Conservation (phyloP, 2,888 invertebrate species). For the Halictus quadricinctus region DNA sequence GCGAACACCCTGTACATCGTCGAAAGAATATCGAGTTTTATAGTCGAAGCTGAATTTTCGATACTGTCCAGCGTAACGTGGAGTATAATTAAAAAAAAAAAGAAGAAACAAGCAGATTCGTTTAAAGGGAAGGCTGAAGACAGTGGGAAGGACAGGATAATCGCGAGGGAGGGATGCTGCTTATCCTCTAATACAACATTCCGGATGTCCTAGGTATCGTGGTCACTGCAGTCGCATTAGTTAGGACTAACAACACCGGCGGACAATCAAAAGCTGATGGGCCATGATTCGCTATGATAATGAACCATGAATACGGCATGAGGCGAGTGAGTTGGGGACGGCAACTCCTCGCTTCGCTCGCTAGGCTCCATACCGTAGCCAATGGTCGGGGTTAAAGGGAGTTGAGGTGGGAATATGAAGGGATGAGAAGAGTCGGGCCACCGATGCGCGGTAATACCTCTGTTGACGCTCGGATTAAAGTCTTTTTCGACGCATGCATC, state of each 20-base stretch:
- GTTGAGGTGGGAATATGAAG: slow-evolving; percentile 66
- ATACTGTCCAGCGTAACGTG: not conserved
- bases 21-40: not conserved
- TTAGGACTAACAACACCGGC: slow-evolving; percentile 82
- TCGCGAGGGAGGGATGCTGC: slow-evolving; percentile 59
- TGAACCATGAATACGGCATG: slow-evolving; percentile 82
- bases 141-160: slow-evolving; percentile 37
- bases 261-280: slow-evolving; percentile 83
- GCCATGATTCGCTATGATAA: slow-evolving; percentile 83
- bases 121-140: slow-evolving; percentile 18
- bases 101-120: not conserved
- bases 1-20: not conserved
- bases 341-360: slow-evolving; percentile 80
- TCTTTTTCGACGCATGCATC: slow-evolving; percentile 64
- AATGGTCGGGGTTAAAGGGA: slow-evolving; percentile 68
- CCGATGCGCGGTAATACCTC: slow-evolving; percentile 71
- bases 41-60: not conserved
- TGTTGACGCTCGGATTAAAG: slow-evolving; percentile 75
- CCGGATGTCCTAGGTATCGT: slow-evolving; percentile 69
- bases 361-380: slow-evolving; percentile 71
- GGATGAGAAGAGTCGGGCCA: slow-evolving; percentile 67
- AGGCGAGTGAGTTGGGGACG: slow-evolving; percentile 80
- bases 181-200: slow-evolving; percentile 69
- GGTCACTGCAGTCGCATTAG: slow-evolving; percentile 81
- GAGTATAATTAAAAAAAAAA: not conserved